Percentiles rank a stretch among this genome's conserved stretches.
phyloP scores from a whole-genome alignment of 2,113 vertebrate species.

The Rhinopomastus cyanomelas region DNA sequence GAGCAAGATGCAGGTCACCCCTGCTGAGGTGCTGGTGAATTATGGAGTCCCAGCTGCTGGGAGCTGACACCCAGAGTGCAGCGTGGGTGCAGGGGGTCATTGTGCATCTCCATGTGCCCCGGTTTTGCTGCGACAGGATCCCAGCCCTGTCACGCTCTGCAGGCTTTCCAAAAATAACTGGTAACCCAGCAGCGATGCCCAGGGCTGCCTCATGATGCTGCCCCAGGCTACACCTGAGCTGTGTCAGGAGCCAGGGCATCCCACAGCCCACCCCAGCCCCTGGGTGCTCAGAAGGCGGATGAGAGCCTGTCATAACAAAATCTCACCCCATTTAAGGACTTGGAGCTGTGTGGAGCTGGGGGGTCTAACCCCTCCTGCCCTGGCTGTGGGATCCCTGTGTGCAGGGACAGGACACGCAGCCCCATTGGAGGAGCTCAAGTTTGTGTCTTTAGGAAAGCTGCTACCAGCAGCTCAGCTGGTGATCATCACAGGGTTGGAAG shows the following conservation, averaged over 20 bases:
- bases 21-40: rapidly evolving
- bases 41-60: background rate
- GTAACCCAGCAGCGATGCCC: rapidly evolving
- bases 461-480: background rate
- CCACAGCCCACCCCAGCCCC: background rate
- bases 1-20: background rate
- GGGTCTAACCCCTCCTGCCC: too few species aligned
- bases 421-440: background rate
- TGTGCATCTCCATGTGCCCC: background rate
- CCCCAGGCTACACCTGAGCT: background rate
- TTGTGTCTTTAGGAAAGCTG: background rate
- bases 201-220: rapidly evolving
- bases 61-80: background rate
- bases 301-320: rapidly evolving
- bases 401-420: background rate
- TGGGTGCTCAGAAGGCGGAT: background rate
- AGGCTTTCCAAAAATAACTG: background rate
- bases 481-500: too few species aligned
- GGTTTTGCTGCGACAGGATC: background rate
- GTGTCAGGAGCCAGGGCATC: background rate
- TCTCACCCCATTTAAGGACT: background rate
- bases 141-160: background rate
- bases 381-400: background rate
- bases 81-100: rapidly evolving
- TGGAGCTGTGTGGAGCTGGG: rapidly evolving